Evolutionary conservation across 2,797 vertebrate species (phyloP).

Genomic region (Chiloscyllium punctatum): DNA sequence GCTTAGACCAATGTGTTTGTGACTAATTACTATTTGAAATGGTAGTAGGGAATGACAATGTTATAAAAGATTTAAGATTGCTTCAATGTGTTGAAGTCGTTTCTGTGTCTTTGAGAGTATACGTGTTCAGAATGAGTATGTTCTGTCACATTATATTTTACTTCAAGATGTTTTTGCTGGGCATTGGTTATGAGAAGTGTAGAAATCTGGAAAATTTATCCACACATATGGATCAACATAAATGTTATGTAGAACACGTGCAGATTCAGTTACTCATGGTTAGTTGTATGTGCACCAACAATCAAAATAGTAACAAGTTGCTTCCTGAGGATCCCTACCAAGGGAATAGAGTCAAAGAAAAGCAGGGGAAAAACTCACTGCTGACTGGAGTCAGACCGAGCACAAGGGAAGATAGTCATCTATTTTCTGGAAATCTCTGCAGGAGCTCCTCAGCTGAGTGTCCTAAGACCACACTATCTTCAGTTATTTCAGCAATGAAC

Average conservation of each 20-base stretch:
- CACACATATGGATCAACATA: not conserved
- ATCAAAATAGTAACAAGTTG: not conserved
- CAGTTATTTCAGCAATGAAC: too few relatives aligned
- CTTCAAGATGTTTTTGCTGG: not conserved
- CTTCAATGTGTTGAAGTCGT: not conserved
- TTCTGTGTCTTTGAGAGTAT: not conserved
- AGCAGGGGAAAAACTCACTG: too few relatives aligned
- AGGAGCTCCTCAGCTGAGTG: too few relatives aligned
- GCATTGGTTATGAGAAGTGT: not conserved
- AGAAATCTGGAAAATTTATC: not conserved
- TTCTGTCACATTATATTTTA: not conserved
- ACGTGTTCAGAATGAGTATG: not conserved
- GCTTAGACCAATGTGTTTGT: not conserved
- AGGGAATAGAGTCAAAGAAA: too few relatives aligned
- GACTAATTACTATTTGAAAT: not conserved
- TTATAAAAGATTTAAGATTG: not conserved
- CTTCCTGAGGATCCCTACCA: not conserved
- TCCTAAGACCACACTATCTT: too few relatives aligned
- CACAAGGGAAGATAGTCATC: too few relatives aligned
- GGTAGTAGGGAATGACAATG: not conserved
- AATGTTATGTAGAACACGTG: not conserved
- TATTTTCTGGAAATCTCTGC: too few relatives aligned
- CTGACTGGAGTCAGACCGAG: too few relatives aligned
- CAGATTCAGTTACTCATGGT: not conserved
- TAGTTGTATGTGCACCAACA: not conserved